phyloP scores from a whole-genome alignment of 2,113 vertebrate species.

The Psittacula cyanocephala region DNA sequence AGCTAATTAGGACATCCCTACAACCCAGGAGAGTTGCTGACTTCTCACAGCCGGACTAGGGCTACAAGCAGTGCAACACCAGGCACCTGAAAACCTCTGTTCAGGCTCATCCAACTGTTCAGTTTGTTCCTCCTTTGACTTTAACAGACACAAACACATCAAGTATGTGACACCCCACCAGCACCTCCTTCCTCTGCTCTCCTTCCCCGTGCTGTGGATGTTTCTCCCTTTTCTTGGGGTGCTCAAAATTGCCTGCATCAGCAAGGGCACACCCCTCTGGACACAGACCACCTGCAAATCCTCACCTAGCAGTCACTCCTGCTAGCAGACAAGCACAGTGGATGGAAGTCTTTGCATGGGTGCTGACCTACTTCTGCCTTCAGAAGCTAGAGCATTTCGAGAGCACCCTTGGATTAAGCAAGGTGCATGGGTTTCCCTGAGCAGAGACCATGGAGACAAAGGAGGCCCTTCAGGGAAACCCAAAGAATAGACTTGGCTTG shows the following conservation, averaged over 20 bases:
- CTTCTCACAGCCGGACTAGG: accelerated
- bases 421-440: neutral
- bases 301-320: neutral
- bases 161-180: neutral
- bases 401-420: neutral
- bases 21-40: neutral
- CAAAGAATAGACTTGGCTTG: neutral
- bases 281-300: neutral
- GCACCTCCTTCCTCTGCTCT: neutral
- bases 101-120: neutral
- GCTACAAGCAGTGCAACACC: neutral
- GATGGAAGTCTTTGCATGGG: neutral
- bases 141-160: neutral
- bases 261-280: neutral
- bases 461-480: conserved; percentile 7
- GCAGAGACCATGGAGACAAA: neutral
- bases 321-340: accelerated
- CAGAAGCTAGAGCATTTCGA: neutral
- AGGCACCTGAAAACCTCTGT: neutral
- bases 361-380: neutral
- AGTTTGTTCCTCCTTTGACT: neutral
- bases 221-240: neutral
- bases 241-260: neutral
- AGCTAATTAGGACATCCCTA: neutral
- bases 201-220: accelerated